Conservation (phyloP, 2,888 invertebrate genomes). For the Sabatieria punctata region DNA sequence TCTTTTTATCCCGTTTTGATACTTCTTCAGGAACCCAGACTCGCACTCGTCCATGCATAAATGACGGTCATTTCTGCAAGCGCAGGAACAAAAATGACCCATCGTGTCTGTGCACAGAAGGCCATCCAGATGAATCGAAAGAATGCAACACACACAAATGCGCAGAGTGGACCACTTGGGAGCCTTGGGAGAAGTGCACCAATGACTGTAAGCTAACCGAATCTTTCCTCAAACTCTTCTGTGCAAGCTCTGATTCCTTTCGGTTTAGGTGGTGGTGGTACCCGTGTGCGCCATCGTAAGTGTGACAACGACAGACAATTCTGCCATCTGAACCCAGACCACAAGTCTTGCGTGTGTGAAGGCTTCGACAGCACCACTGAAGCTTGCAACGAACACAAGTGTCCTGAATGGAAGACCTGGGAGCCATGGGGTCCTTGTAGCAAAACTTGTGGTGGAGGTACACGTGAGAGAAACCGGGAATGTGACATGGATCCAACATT, state of each 20-base stretch:
- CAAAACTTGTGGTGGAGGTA: slow-evolving; percentile 8
- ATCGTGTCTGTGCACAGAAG: too few relatives aligned
- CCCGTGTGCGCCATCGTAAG: neutral
- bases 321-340: neutral
- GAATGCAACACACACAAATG: slow-evolving; percentile 7
- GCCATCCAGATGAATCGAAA: slow-evolving; percentile 3
- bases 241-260: too few relatives aligned
- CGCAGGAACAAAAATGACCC: too few relatives aligned
- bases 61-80: too few relatives aligned
- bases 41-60: slow-evolving; percentile 5
- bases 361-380: neutral
- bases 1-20: too few relatives aligned
- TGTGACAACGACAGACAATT: neutral
- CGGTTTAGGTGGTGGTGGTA: too few relatives aligned
- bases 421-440: slow-evolving; percentile 3
- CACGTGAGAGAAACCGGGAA: slow-evolving; percentile 4
- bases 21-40: too few relatives aligned
- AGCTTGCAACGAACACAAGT: neutral
- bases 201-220: too few relatives aligned
- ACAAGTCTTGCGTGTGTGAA: neutral
- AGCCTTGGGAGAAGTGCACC: neutral
- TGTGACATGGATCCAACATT: neutral
- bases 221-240: too few relatives aligned
- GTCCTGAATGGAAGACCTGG: neutral
- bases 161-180: slow-evolving; percentile 7